These are phyloP conservation scores for Palaemon carinicauda DNA, from an alignment of 1,140 invertebrate species.

Conservation along the genomic window DNA sequence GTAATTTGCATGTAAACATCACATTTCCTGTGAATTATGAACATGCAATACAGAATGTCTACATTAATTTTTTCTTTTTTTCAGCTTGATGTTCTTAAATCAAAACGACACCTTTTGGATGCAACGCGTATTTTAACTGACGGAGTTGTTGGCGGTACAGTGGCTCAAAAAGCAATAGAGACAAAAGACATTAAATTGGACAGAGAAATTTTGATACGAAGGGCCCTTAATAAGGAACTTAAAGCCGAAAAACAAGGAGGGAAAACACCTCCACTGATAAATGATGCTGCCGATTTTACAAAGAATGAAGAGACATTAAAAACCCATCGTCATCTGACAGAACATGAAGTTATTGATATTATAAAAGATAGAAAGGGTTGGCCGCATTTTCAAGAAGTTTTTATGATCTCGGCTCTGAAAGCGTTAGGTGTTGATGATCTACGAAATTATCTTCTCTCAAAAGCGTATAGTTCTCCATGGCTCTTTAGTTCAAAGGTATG, in stretches of 20 bases:
- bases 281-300: too few relatives aligned
- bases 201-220: slow-evolving; percentile 9
- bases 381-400: slow-evolving; percentile 83
- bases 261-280: background rate
- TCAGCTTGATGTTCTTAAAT: slow-evolving; percentile 80
- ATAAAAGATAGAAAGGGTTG: slow-evolving; percentile 69
- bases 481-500: slow-evolving; percentile 41
- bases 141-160: slow-evolving; percentile 65
- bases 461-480: slow-evolving; percentile 27
- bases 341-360: slow-evolving; percentile 45
- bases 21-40: too few relatives aligned
- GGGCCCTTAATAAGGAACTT: background rate
- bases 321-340: slow-evolving; percentile 41
- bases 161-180: background rate
- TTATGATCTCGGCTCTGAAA: slow-evolving; percentile 86
- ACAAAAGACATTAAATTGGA: background rate
- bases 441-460: slow-evolving; percentile 69
- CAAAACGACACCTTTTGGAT: slow-evolving; percentile 78
- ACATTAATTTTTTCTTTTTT: slow-evolving; percentile 61
- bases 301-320: background rate
- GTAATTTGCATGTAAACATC: too few relatives aligned
- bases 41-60: background rate
- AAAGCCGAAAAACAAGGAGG: background rate
- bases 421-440: slow-evolving; percentile 80
- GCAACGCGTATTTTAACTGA: slow-evolving; percentile 75